Percentiles rank a stretch among this genome's conserved stretches.
Conservation (phyloP, 1,140 invertebrate genomes). For the Drosophila sechellia region DNA sequence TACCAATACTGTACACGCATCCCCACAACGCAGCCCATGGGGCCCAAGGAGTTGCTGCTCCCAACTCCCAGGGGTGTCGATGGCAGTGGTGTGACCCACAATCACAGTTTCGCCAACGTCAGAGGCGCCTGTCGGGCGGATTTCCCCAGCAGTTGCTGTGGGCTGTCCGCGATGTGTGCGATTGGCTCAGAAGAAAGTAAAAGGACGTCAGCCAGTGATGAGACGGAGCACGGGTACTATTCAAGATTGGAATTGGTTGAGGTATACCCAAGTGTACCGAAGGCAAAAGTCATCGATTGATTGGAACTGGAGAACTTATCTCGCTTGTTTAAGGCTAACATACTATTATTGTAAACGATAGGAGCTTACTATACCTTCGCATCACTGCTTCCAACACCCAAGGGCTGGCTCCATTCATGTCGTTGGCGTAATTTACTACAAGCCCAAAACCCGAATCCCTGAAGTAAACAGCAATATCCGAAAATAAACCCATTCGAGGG, state of each 20-base stretch:
- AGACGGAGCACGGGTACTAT: background rate
- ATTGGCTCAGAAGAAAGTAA: conserved; percentile 6
- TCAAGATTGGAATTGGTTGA: background rate
- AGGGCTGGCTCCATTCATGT: conserved; percentile 48
- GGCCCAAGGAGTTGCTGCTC: conserved; percentile 5
- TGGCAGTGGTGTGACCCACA: conserved; percentile 38
- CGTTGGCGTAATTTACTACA: conserved; percentile 45
- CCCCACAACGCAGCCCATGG: conserved; percentile 27
- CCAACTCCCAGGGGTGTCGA: background rate
- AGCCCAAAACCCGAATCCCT: conserved; percentile 54
- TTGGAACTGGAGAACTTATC: too few relatives aligned
- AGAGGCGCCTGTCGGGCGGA: conserved; percentile 11
- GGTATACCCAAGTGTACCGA: background rate
- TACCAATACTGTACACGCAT: conserved; percentile 49
- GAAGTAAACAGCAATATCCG: conserved; percentile 75
- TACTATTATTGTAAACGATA: too few relatives aligned
- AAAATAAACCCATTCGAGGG: conserved; percentile 72
- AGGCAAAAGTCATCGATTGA: background rate
- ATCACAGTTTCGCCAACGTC: conserved; percentile 41
- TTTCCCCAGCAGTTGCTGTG: background rate
- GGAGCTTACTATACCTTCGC: conserved; percentile 1
- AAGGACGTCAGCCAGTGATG: conserved; percentile 2
- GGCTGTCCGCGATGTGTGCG: conserved; percentile 7
- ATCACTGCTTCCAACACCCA: background rate
- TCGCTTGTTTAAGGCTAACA: too few relatives aligned